A percentile compares a stretch with the other conserved stretches of the same genome.
Conservation (phyloP, 2,888 invertebrate genomes). For the Bimastos eiseni region DNA sequence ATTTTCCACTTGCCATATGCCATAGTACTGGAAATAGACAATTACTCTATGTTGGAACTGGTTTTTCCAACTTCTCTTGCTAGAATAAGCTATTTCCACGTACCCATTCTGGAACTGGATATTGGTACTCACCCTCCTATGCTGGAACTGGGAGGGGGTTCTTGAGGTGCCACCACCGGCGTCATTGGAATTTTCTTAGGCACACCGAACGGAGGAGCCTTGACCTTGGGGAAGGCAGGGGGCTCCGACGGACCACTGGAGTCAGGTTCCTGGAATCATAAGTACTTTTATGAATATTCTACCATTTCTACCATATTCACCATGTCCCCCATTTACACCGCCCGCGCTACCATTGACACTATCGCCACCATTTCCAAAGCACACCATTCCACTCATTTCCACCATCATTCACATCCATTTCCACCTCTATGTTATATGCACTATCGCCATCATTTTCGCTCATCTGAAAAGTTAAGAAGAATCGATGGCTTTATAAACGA, state of each 20-base stretch:
- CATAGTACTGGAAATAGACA: too few species aligned
- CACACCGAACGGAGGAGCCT: background rate
- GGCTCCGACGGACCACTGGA: background rate
- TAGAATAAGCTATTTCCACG: background rate
- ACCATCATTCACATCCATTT: too few species aligned
- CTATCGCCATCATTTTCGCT: too few species aligned
- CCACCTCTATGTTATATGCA: too few species aligned
- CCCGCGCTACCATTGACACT: too few species aligned
- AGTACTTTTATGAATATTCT: background rate
- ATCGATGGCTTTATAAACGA: background rate
- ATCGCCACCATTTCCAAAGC: too few species aligned
- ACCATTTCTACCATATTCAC: background rate
- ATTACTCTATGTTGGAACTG: too few species aligned
- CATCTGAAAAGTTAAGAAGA: too few species aligned
- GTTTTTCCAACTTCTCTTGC: too few species aligned
- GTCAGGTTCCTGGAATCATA: slow-evolving; percentile 23
- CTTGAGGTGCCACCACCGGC: background rate
- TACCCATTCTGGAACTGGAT: background rate
- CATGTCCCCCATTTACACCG: background rate
- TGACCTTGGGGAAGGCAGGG: background rate
- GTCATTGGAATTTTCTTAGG: background rate
- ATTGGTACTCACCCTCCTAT: background rate
- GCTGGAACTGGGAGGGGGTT: background rate
- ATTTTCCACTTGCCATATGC: too few species aligned
- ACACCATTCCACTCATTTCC: too few species aligned